Evolutionary conservation across 2,888 invertebrate species (phyloP), one percentile per base, ranked within the genome.

Genomic region (Watsonalla binaria): DNA sequence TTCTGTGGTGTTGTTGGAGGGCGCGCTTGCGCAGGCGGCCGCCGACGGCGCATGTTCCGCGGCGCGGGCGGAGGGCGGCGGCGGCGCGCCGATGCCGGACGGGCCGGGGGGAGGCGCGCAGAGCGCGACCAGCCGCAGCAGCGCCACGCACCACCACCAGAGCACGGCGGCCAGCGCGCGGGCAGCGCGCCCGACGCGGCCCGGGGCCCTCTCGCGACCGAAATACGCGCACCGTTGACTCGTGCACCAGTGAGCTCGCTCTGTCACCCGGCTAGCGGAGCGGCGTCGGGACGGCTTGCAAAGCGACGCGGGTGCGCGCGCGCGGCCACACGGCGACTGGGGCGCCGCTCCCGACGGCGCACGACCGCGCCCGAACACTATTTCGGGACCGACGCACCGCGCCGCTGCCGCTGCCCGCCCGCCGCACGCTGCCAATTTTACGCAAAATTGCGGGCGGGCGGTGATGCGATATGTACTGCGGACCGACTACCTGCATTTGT

Each of bases 391-490:
- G 89, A 82, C 88, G 83, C 86, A 82, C 84, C 85, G 81, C 86
- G 79, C 84, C 84, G 84, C 83, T 73, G 80, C 84, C 81, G 77
- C 79, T 81, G 84, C 84, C 88, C 89, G 86, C 86, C 86, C 87
- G 85, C 80, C 80, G 76, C 84, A 81, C 80, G 86, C 87, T 89
- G 90, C 90, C 90, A 90, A 90, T 90, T 90, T 90, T 88, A 90
- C 90, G 90, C 89, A 85, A 89, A 89, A 89, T 89, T 89, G 87
- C 90, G 89, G 90, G 90, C 89, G 88, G 90, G 90, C 90, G 88
- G 88, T 87, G 90, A 89, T 87, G 89, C 89, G 90, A 89, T 88
- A 86, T 88, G 86, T 86, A 80, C 80, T 70, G 78, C 76, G 73
- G 76, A 65, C 72, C 66, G 68, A 72, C 74, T 86, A 82, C 80